Percentiles rank a stretch among this genome's conserved stretches.
Evolutionary conservation across 1,140 invertebrate genomes (phyloP).

Genomic region (Andrena cerasifolii): DNA sequence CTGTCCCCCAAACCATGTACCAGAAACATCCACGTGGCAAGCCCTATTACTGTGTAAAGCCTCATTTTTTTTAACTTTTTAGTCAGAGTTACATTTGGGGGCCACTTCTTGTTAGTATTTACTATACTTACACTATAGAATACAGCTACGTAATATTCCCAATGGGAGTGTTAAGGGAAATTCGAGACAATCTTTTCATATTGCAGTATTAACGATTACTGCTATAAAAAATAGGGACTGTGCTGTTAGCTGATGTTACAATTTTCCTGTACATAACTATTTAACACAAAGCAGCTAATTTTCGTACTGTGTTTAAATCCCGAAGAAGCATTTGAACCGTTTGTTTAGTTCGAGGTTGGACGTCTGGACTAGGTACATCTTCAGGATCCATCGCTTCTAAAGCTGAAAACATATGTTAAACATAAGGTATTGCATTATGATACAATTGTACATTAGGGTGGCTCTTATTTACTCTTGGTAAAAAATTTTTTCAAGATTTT

Average conservation of each 20-base stretch:
- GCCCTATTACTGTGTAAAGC: no score
- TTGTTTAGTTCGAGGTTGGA: conserved; percentile 81
- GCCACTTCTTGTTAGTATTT: no score
- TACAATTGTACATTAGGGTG: no score
- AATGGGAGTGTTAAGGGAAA: not conserved
- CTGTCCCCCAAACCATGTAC: no score
- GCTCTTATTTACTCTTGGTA: no score
- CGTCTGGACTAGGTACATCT: conserved; percentile 71
- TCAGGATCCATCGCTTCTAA: conserved; percentile 80
- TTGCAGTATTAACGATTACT: not conserved
- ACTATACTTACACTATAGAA: conserved; percentile 24
- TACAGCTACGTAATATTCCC: not conserved
- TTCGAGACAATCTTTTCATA: not conserved
- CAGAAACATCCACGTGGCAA: no score
- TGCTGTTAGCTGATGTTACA: not conserved
- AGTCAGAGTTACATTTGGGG: no score
- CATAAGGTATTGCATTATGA: conserved; percentile 8
- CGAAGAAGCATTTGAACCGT: conserved; percentile 83
- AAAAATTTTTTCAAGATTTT: no score
- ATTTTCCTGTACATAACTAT: conserved; percentile 2
- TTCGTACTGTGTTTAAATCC: conserved; percentile 83
- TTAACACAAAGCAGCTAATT: conserved; percentile 80
- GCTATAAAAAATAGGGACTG: not conserved
- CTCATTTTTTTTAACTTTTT: no score
- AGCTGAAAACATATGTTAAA: conserved; percentile 59